A percentile compares a stretch with the other conserved stretches of the same genome.
Conservation (phyloP, 2,888 invertebrate genomes). For the Pyrrhia umbra region DNA sequence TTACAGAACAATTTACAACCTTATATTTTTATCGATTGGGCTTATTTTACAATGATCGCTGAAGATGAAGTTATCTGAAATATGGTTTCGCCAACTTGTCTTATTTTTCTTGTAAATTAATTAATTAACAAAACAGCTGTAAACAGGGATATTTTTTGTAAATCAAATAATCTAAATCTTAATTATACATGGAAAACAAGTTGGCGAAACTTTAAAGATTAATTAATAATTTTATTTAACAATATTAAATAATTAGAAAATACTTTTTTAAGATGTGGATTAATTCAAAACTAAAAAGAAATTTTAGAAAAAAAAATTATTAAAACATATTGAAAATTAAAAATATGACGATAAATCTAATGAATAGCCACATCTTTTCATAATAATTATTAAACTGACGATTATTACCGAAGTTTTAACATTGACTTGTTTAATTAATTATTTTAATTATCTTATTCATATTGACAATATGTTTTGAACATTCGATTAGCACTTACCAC, state of each 20-base stretch:
- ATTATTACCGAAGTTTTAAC: slow-evolving; percentile 74
- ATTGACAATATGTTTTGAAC: slow-evolving; percentile 88
- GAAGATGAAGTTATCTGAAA: slow-evolving; percentile 62
- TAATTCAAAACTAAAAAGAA: neutral
- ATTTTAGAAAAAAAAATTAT: neutral
- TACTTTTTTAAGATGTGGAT: slow-evolving; percentile 45
- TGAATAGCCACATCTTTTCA: slow-evolving; percentile 59
- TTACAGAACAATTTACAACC: slow-evolving; percentile 88
- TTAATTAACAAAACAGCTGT: neutral
- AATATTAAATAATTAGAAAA: slow-evolving; percentile 49
- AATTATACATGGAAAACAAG: slow-evolving; percentile 38
- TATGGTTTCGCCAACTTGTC: slow-evolving; percentile 51
- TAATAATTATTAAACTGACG: slow-evolving; percentile 62
- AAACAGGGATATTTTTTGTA: neutral
- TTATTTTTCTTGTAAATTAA: slow-evolving; percentile 7
- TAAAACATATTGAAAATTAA: slow-evolving; percentile 2
- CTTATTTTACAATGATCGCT: slow-evolving; percentile 82
- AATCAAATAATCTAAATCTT: slow-evolving; percentile 4
- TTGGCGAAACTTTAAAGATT: slow-evolving; percentile 48
- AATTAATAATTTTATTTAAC: slow-evolving; percentile 51
- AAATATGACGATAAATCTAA: slow-evolving; percentile 12
- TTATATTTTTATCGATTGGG: slow-evolving; percentile 78
- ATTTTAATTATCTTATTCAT: slow-evolving; percentile 73
- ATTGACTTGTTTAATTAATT: slow-evolving; percentile 76
- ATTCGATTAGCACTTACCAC: slow-evolving; percentile 81